Conservation (phyloP, 2,113 vertebrate species). For the Melozone crissalis region DNA sequence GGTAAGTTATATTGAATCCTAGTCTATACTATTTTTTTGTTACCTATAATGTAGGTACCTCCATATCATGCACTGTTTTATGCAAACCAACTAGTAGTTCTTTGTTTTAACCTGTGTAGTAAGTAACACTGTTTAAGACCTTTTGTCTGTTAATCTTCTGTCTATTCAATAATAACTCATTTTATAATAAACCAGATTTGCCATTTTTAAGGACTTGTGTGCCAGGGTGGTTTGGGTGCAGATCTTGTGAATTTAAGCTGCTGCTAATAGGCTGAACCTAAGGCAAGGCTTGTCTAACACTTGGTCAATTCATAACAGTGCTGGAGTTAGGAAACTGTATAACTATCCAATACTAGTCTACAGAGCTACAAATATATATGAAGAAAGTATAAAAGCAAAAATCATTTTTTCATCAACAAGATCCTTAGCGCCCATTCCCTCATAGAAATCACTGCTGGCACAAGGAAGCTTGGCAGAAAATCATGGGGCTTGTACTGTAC, state of each 20-base stretch:
- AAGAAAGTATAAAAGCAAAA: not conserved
- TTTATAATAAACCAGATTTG: not conserved
- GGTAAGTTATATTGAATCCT: not conserved
- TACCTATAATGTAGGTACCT: not conserved
- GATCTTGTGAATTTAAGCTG: not conserved
- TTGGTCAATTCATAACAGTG: not conserved
- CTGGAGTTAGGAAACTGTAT: not conserved
- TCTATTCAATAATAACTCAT: not conserved
- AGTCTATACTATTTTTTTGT: not conserved
- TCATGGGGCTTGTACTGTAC: not conserved
- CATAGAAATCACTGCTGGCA: not conserved
- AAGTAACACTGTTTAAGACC: not conserved
- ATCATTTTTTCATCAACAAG: not conserved
- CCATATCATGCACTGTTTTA: not conserved
- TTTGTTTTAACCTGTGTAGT: not conserved
- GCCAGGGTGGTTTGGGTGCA: too few relatives aligned
- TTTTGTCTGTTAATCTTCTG: not conserved
- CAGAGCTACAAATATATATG: not conserved
- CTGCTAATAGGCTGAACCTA: not conserved
- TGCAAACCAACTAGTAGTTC: not conserved
- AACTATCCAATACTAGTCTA: not conserved
- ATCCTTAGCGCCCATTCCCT: rapidly evolving
- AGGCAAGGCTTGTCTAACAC: not conserved
- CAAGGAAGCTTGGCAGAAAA: not conserved
- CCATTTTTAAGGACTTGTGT: not conserved